A percentile compares a stretch with the other conserved stretches of the same genome.
Conservation (phyloP, 2,888 invertebrate species). For the Platycnemis pennipes region DNA sequence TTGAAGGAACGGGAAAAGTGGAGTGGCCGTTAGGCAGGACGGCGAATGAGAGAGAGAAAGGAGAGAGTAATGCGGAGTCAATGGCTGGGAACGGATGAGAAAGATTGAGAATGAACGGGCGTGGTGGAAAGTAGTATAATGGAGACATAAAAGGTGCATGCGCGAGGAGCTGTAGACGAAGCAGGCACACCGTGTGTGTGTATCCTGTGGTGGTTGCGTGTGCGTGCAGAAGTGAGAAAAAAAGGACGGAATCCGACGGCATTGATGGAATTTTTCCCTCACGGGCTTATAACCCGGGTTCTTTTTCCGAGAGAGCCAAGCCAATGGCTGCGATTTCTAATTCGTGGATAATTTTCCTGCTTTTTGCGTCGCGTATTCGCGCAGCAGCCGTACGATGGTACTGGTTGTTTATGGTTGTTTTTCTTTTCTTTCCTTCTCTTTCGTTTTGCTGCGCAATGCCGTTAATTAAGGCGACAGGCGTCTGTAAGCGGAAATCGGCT, state of each 20-base stretch:
- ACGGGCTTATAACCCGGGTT: too few species aligned
- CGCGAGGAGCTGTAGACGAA: neutral
- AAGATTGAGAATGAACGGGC: neutral
- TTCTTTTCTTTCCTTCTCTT: neutral
- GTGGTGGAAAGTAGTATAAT: neutral
- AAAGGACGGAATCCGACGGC: neutral
- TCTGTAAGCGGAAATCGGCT: neutral
- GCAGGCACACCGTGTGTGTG: neutral
- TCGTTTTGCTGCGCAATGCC: neutral
- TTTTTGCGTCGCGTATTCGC: neutral
- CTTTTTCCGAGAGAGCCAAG: too few species aligned
- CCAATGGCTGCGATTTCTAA: too few species aligned
- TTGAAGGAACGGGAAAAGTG: neutral
- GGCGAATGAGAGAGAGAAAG: neutral
- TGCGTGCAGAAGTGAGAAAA: neutral
- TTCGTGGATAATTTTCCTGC: neutral
- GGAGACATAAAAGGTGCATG: neutral
- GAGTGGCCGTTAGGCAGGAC: neutral
- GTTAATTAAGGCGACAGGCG: neutral
- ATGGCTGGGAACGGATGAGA: constrained; percentile 8
- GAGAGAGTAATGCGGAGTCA: neutral
- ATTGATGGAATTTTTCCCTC: neutral
- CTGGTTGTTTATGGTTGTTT: neutral
- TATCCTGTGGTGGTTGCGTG: neutral
- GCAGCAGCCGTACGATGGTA: neutral